Percentiles rank a stretch among this genome's conserved stretches.
Conservation (phyloP, 2,113 vertebrate genomes). For the Tenrec ecaudatus region DNA sequence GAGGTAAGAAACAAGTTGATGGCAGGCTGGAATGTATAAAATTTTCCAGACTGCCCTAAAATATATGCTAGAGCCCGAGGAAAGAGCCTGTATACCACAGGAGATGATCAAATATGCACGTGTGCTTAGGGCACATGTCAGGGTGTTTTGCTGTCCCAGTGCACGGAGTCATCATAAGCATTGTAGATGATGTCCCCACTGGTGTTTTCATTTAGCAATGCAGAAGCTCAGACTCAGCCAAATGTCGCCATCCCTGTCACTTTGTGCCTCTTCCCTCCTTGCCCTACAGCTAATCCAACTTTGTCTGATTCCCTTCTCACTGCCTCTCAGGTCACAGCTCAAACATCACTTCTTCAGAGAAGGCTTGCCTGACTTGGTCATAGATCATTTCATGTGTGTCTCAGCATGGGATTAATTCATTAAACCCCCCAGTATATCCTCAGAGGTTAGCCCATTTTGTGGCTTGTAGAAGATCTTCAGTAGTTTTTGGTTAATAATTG, state of each 20-base stretch:
- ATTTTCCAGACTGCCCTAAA: not conserved
- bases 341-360: slow-evolving; percentile 8
- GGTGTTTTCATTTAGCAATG: not conserved
- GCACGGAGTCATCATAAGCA: too few relatives aligned
- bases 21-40: not conserved
- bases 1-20: not conserved
- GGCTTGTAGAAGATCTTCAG: not conserved
- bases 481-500: not conserved
- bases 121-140: not conserved
- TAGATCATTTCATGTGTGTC: not conserved
- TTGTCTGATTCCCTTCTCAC: slow-evolving; percentile 1
- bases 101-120: not conserved
- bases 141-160: too few relatives aligned
- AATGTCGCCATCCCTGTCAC: not conserved
- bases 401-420: not conserved
- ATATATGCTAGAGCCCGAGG: not conserved
- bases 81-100: not conserved
- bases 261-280: not conserved
- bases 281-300: not conserved
- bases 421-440: not conserved
- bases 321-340: not conserved
- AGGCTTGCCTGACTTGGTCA: not conserved
- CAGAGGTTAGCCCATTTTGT: not conserved
- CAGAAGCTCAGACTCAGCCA: not conserved
- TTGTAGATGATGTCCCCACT: too few relatives aligned